Base-by-base conservation (phyloP, 2,113 vertebrate species). In the Monarcha castaneiventris region DNA sequence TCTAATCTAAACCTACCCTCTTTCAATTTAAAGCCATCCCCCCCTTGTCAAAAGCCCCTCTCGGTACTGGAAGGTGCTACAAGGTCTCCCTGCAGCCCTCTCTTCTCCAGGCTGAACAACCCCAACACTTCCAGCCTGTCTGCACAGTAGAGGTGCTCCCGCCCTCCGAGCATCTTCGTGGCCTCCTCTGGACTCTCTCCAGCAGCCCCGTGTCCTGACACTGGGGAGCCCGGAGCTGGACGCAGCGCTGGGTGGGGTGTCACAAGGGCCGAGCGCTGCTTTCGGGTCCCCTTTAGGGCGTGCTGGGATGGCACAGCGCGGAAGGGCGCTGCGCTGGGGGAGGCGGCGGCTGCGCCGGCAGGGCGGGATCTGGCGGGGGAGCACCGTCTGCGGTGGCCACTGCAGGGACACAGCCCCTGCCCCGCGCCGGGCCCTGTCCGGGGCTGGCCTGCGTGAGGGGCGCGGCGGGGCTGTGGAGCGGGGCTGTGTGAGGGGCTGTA, bases 301-400 rank as follows among this genome's bases (percentile, higher is more conserved):
- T 6, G 55, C 26, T 9, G 51, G 39, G 67, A 37, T 2, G 32
- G n/a, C 16, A 5, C 37, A 26, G 9, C 4, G 16, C 3, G 0
- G 11, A 2, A 3, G 23, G 1, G 16, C 7, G 54, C 19, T 32
- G 6, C 10, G 37, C 63, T 26, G 17, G 13, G 1, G 64, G 33
- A 43, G 6, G 76, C 25, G 7, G 3, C 52, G 23, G 61, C 5
- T 6, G 17, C 29, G 48, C 11, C 2, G 48, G 26, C 52, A 33
- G 41, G 10, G 25, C 9, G 16, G 39, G 6, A 43, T 37, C 20
- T 23, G 1, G 23, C 4, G 19, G 43, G 12, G 61, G 11, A 16
- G 7, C 71, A 1, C 30, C 9, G 22, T 2, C 23, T 8, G 58
- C 39, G 3, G 5, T 3, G 49, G 33, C 17, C 12, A 7, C 7